Evolutionary conservation across 2,113 vertebrate genomes (phyloP).

Genomic region (Onychostoma macrolepis): DNA sequence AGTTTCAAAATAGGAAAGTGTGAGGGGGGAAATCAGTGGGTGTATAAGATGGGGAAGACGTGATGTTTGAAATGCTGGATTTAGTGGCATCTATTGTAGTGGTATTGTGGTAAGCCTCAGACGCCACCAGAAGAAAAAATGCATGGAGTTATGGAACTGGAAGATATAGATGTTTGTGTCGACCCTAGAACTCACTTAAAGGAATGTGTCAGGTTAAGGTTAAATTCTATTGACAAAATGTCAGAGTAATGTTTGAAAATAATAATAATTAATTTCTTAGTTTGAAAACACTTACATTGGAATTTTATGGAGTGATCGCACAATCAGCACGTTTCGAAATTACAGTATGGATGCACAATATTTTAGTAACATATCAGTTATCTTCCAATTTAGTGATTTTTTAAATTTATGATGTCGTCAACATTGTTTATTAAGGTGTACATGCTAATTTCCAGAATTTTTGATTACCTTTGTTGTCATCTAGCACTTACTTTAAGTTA

Average conservation of each 20-base stretch:
- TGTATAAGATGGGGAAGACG: slow-evolving; percentile 3
- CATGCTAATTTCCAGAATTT: neutral
- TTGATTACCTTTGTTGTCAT: neutral
- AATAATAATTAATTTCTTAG: neutral
- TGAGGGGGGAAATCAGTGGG: neutral
- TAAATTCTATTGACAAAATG: neutral
- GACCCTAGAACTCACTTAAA: slow-evolving; percentile 27
- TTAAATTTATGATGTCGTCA: no score
- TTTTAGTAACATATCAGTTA: neutral
- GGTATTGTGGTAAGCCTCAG: slow-evolving; percentile 19
- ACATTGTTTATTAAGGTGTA: neutral
- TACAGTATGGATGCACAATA: neutral
- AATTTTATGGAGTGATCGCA: neutral
- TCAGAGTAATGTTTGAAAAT: neutral
- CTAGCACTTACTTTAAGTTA: neutral
- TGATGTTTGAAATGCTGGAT: slow-evolving; percentile 22
- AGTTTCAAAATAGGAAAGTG: neutral
- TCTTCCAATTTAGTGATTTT: no score
- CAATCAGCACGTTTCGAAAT: neutral
- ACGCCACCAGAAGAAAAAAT: slow-evolving; percentile 43
- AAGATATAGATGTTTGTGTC: slow-evolving; percentile 48
- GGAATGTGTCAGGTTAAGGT: neutral
- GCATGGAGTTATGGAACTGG: slow-evolving; percentile 39
- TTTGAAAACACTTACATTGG: neutral
- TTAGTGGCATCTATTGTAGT: slow-evolving; percentile 44